Evolutionary conservation across 2,113 vertebrate species (phyloP).

Genomic region (Euleptes europaea): DNA sequence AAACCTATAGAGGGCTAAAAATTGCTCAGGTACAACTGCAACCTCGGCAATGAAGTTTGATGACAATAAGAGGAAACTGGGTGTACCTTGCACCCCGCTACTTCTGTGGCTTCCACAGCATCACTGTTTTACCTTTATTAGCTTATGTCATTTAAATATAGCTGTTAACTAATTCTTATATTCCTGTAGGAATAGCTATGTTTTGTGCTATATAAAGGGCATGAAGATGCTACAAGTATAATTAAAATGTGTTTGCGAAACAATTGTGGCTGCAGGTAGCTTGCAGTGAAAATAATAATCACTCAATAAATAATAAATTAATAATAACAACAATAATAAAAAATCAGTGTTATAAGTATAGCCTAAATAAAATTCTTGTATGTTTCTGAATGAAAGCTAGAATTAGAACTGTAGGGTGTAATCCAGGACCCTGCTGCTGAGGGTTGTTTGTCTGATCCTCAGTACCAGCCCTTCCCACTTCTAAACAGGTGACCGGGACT

Average conservation of each 20-base stretch:
- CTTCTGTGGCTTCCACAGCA: constrained; percentile 1
- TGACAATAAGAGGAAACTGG: neutral
- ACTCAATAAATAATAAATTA: too few relatives aligned
- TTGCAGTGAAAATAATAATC: neutral
- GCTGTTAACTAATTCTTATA: neutral
- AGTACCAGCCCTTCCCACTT: neutral
- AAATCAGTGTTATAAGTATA: too few relatives aligned
- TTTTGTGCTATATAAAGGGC: neutral
- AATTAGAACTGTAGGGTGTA: neutral
- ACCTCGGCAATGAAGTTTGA: constrained; percentile 7
- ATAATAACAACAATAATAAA: too few relatives aligned
- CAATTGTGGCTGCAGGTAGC: neutral
- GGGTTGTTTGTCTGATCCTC: neutral
- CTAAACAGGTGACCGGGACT: neutral
- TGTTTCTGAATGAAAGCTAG: neutral
- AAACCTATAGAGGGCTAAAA: constrained; percentile 23
- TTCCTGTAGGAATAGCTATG: neutral
- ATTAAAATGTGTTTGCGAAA: neutral
- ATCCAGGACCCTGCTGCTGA: neutral
- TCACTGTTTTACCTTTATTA: constrained; percentile 17
- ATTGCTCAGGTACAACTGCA: neutral
- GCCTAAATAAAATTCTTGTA: neutral
- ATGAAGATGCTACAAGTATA: neutral
- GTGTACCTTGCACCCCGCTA: constrained; percentile 2
- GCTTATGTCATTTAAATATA: neutral